These are phyloP conservation scores for Tricholaema leucomelas DNA, from an alignment of 2,113 vertebrate genomes.

Conservation along the genomic window DNA sequence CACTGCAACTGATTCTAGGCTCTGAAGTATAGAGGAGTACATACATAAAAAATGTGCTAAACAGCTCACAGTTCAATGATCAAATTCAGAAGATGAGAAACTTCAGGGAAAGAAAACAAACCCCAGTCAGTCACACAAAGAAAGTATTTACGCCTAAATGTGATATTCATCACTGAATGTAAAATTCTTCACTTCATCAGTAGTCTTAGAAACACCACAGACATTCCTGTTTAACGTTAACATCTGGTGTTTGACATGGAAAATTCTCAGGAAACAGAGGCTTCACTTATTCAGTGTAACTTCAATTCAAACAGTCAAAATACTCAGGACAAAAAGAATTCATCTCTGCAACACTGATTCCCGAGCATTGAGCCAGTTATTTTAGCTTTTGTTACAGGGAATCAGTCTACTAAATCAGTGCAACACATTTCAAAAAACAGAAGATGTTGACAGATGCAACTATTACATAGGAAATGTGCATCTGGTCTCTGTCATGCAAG, in stretches of 20 bases:
- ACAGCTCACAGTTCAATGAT: slow-evolving; percentile 13
- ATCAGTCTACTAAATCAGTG: neutral
- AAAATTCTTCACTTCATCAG: slow-evolving; percentile 57
- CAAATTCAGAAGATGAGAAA: slow-evolving; percentile 13
- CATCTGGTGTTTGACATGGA: slow-evolving; percentile 66
- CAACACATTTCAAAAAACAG: neutral
- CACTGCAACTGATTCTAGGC: neutral
- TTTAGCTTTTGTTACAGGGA: neutral
- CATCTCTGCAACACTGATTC: neutral
- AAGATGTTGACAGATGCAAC: neutral
- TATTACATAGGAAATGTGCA: neutral
- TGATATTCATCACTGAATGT: slow-evolving; percentile 44
- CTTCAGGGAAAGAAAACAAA: slow-evolving; percentile 11
- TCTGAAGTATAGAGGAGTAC: neutral
- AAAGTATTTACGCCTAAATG: slow-evolving; percentile 49
- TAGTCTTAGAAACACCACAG: slow-evolving; percentile 48
- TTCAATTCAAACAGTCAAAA: slow-evolving; percentile 67
- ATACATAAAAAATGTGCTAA: neutral
- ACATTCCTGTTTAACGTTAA: slow-evolving; percentile 64
- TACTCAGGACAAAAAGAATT: slow-evolving; percentile 6
- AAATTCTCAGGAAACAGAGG: slow-evolving; percentile 71
- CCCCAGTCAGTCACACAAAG: neutral
- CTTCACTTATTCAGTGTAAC: slow-evolving; percentile 58
- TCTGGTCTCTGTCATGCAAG: neutral
- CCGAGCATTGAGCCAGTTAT: neutral